phyloP scores from a whole-genome alignment of 2,797 vertebrate species.

The Macroramphosus scolopax region DNA sequence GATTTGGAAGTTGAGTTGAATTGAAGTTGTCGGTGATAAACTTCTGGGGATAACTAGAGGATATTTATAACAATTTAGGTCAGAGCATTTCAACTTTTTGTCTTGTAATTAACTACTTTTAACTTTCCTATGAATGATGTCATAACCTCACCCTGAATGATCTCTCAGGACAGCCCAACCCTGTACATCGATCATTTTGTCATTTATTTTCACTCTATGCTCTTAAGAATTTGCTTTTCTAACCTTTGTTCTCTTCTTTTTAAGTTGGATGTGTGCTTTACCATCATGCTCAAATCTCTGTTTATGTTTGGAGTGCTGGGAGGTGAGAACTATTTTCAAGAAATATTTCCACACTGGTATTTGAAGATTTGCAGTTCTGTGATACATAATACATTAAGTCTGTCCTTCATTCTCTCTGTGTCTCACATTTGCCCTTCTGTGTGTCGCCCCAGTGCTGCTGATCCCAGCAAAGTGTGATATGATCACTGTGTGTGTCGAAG shows the following conservation, averaged over 20 bases:
- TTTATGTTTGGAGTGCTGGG: slow-evolving; percentile 60
- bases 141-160: slow-evolving; percentile 19
- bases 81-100: too few species aligned
- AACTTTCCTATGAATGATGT: too few species aligned
- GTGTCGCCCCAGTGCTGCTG: slow-evolving; percentile 53
- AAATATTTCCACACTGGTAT: neutral
- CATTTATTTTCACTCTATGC: too few species aligned
- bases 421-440: slow-evolving; percentile 12
- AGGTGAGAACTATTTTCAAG: slow-evolving; percentile 54
- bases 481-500: slow-evolving; percentile 72
- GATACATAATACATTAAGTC: neutral
- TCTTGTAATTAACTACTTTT: too few species aligned
- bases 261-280: slow-evolving; percentile 47
- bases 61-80: too few species aligned
- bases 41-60: too few species aligned
- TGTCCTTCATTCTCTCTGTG: neutral
- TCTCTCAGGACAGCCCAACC: neutral
- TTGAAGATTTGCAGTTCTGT: neutral
- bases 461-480: slow-evolving; percentile 43
- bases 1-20: too few species aligned
- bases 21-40: too few species aligned
- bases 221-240: too few species aligned
- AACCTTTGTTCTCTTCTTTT: slow-evolving; percentile 6
- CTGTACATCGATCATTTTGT: neutral
- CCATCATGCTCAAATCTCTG: slow-evolving; percentile 65